Evolutionary conservation across 2,797 vertebrate genomes (phyloP).

Genomic region (Xenentodon cancila): DNA sequence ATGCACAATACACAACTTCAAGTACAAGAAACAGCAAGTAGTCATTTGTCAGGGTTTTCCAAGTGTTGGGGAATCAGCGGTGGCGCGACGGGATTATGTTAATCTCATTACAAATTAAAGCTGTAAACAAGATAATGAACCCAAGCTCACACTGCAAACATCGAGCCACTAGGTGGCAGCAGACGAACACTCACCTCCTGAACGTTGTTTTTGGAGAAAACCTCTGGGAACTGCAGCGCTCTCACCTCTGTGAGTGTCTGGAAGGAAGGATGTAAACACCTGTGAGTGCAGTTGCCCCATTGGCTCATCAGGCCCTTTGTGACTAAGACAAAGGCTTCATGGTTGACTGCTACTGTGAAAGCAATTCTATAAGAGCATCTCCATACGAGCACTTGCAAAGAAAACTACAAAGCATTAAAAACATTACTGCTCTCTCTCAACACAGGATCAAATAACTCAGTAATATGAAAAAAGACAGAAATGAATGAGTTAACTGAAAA

Average conservation of each 20-base stretch:
- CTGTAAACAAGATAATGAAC: slow-evolving; percentile 24
- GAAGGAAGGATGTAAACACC: slow-evolving; percentile 61
- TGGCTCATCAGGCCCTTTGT: slow-evolving; percentile 56
- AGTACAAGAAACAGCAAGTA: no score
- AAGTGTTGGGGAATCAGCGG: slow-evolving; percentile 18
- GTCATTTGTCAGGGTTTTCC: no score
- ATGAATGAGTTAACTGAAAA: neutral
- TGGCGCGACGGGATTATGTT: slow-evolving; percentile 58
- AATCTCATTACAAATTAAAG: slow-evolving; percentile 61
- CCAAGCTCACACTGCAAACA: neutral
- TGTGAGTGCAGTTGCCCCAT: slow-evolving; percentile 42
- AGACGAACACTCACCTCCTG: slow-evolving; percentile 87
- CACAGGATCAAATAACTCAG: slow-evolving; percentile 11
- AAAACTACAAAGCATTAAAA: neutral
- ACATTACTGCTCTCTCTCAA: slow-evolving; percentile 1
- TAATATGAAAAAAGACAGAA: neutral
- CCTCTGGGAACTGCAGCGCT: slow-evolving; percentile 87
- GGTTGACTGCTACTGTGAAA: neutral
- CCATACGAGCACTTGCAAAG: neutral
- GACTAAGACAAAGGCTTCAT: slow-evolving; percentile 37
- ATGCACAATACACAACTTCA: no score
- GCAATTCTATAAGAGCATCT: neutral
- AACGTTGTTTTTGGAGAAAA: slow-evolving; percentile 90
- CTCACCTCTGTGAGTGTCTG: slow-evolving; percentile 95
- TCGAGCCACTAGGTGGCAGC: slow-evolving; percentile 49